Percentiles rank a stretch among this genome's conserved stretches.
Evolutionary conservation across 2,797 vertebrate species (phyloP).

Genomic region (Sebastes steindachneri): DNA sequence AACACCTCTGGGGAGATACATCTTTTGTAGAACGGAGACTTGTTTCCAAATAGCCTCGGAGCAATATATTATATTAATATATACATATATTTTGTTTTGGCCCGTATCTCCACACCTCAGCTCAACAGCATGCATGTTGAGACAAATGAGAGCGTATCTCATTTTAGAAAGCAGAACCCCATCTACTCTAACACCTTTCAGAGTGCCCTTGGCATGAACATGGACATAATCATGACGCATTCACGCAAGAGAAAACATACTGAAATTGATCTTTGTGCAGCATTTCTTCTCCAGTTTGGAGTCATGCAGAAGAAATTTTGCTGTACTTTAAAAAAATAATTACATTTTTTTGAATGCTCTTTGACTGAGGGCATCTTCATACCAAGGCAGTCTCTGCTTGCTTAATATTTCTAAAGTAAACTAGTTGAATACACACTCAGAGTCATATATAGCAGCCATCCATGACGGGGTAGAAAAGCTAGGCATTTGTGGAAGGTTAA

Average conservation of each 20-base stretch:
- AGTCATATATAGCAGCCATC: constrained; percentile 99
- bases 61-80: not conserved
- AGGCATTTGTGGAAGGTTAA: constrained; percentile 99
- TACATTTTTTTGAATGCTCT: not conserved
- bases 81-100: constrained; percentile 18
- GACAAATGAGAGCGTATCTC: constrained; percentile 88
- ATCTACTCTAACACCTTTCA: constrained; percentile 91
- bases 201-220: constrained; percentile 98
- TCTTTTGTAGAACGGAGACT: constrained; percentile 14
- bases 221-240: constrained; percentile 70
- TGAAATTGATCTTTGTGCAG: not conserved
- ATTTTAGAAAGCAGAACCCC: constrained; percentile 85
- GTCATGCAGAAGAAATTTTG: not conserved
- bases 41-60: constrained; percentile 31
- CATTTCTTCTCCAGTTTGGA: not conserved
- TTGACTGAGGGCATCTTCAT: constrained; percentile 89
- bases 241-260: not conserved
- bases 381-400: constrained; percentile 91
- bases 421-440: constrained; percentile 99
- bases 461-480: constrained; percentile 99
- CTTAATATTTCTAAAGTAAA: constrained; percentile 93
- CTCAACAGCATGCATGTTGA: constrained; percentile 96
- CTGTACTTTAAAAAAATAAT: not conserved
- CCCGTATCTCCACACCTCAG: constrained; percentile 91
- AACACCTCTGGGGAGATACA: constrained; percentile 58